Evolutionary conservation across 2,113 vertebrate species (phyloP).

Genomic region (Hymenochirus boettgeri): DNA sequence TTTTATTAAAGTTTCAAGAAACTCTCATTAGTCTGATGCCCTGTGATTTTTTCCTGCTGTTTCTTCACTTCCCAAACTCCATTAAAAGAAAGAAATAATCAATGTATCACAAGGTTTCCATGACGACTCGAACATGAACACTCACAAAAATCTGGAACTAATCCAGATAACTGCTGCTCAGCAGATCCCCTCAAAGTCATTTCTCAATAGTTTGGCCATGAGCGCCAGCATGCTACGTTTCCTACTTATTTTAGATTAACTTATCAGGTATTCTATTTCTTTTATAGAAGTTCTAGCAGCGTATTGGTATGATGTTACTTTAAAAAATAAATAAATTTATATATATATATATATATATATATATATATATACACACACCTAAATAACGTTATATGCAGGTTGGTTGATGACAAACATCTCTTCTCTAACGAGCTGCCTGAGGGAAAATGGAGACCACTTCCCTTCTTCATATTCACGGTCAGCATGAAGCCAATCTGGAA

Average conservation of each 20-base stretch:
- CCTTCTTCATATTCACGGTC: no score
- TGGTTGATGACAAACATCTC: no score
- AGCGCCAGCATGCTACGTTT: not conserved
- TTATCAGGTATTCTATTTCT: no score
- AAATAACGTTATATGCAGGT: no score
- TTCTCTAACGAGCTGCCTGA: no score
- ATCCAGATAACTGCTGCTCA: slow-evolving; percentile 6
- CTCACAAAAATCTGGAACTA: not conserved
- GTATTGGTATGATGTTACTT: no score
- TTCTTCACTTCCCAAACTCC: slow-evolving; percentile 28
- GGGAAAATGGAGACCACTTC: no score
- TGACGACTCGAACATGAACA: slow-evolving; percentile 10
- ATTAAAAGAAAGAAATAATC: slow-evolving; percentile 33
- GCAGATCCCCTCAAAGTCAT: slow-evolving; percentile 18
- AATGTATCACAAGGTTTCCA: slow-evolving; percentile 33
- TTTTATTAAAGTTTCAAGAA: slow-evolving; percentile 19
- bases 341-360: no score
- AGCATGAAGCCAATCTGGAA: no score
- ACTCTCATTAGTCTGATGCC: slow-evolving; percentile 29
- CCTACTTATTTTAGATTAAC: not conserved
- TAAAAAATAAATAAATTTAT: no score
- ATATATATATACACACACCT: no score
- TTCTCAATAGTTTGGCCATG: slow-evolving; percentile 19
- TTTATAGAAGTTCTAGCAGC: no score
- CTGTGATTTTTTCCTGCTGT: slow-evolving; percentile 33